These are phyloP conservation scores for Forbesichthys papilliferus DNA, from an alignment of 2,113 vertebrate species.

Conservation along the genomic window DNA sequence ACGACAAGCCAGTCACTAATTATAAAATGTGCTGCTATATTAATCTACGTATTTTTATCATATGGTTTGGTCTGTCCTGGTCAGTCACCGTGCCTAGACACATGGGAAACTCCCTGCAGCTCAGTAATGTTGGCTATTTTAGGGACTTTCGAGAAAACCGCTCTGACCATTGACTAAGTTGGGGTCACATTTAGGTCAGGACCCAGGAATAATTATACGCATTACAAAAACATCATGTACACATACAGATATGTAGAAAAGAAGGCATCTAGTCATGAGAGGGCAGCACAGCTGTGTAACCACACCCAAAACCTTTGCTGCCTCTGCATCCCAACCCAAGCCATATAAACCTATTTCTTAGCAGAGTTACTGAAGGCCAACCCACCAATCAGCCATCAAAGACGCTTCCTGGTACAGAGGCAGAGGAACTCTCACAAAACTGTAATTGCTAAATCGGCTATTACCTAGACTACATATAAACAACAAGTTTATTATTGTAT, in stretches of 20 bases:
- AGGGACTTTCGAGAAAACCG: constrained; percentile 12
- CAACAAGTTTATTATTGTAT: too few relatives aligned
- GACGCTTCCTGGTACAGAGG: constrained; percentile 24
- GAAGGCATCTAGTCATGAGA: constrained; percentile 23
- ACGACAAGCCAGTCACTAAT: too few relatives aligned
- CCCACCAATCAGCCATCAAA: constrained; percentile 55
- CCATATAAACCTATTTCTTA: constrained; percentile 44
- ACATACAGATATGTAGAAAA: not conserved
- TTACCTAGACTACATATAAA: too few relatives aligned
- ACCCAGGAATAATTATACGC: not conserved
- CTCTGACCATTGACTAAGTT: not conserved
- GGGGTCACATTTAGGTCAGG: constrained; percentile 8
- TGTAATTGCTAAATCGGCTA: not conserved
- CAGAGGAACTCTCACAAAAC: too few relatives aligned
- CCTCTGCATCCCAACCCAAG: constrained; percentile 9
- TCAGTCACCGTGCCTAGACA: not conserved
- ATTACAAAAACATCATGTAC: not conserved
- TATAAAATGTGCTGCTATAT: too few relatives aligned
- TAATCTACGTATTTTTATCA: not conserved
- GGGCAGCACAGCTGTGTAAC: constrained; percentile 26
- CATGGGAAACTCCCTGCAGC: not conserved
- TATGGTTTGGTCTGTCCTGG: not conserved
- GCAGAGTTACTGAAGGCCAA: constrained; percentile 41
- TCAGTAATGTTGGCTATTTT: not conserved
- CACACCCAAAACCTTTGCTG: constrained; percentile 43